Percentiles rank a stretch among this genome's conserved stretches.
Evolutionary conservation across 2,888 invertebrate species (phyloP).

Genomic region (Macaria notata): DNA sequence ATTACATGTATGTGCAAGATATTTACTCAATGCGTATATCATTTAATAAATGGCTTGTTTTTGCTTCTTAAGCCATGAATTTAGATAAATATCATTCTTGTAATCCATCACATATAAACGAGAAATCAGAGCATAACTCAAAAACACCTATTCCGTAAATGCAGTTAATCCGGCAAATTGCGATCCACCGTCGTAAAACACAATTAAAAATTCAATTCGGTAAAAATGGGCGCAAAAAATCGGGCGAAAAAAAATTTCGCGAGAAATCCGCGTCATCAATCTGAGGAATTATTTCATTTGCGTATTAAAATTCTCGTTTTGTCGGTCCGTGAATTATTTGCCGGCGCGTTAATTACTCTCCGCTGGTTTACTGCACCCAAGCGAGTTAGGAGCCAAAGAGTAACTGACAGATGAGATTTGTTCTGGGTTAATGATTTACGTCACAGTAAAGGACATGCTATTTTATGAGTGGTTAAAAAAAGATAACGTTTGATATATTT

Average conservation of each 20-base stretch:
- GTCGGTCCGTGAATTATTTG: constrained; percentile 76
- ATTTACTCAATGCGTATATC: too few species aligned
- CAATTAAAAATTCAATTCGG: constrained; percentile 79
- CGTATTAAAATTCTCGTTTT: constrained; percentile 80
- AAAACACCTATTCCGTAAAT: constrained; percentile 47
- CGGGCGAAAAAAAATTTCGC: constrained; percentile 50
- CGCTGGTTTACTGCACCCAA: constrained; percentile 61
- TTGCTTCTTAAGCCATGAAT: too few species aligned
- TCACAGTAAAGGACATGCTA: too few species aligned
- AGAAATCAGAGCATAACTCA: constrained; percentile 41
- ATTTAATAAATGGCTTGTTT: too few species aligned
- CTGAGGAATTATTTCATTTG: constrained; percentile 80
- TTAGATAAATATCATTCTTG: too few species aligned
- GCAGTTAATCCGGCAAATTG: constrained; percentile 77
- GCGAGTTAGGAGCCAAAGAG: constrained; percentile 53
- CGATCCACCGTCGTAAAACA: constrained; percentile 76
- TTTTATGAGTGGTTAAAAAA: too few species aligned
- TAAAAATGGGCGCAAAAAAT: constrained; percentile 46
- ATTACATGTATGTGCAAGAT: too few species aligned
- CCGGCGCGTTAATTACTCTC: constrained; percentile 72
- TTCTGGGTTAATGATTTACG: too few species aligned
- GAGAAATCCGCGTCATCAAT: constrained; percentile 76
- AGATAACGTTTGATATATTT: too few species aligned
- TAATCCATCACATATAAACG: constrained; percentile 40
- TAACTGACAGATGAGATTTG: constrained; percentile 16